These are phyloP conservation scores for Sebastes cheni DNA, from an alignment of 2,797 vertebrate species.

Conservation along the genomic window DNA sequence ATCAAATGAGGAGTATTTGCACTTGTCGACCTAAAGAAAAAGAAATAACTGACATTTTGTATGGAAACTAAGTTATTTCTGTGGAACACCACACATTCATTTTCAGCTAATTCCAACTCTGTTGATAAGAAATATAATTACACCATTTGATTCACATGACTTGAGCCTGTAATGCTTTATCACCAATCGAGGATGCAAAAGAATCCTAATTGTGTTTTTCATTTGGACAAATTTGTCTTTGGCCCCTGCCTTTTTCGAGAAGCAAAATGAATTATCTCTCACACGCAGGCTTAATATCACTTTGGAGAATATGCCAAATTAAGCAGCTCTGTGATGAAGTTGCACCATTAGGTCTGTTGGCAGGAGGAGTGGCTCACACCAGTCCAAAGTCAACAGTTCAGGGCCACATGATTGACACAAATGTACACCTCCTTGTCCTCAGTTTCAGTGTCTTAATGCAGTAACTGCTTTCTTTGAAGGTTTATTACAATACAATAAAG, in stretches of 20 bases:
- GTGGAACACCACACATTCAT: not conserved
- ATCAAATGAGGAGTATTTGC: not conserved
- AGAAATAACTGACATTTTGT: not conserved
- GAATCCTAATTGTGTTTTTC: constrained; percentile 48
- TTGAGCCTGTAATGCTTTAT: constrained; percentile 33
- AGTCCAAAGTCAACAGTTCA: not conserved
- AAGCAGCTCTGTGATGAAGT: constrained; percentile 39
- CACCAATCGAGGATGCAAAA: constrained; percentile 24
- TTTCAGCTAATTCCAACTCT: constrained; percentile 18
- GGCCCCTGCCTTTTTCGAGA: constrained; percentile 4
- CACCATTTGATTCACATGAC: constrained; percentile 29
- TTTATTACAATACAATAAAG: not conserved
- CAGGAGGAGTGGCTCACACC: constrained; percentile 5
- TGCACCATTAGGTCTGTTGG: constrained; percentile 30
- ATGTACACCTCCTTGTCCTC: not conserved
- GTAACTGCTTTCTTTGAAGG: not conserved
- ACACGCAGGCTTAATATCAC: constrained; percentile 46
- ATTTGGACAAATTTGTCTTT: constrained; percentile 33
- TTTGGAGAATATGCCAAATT: constrained; percentile 43
- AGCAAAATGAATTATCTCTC: constrained; percentile 48
- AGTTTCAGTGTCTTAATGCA: not conserved
- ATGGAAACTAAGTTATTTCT: not conserved
- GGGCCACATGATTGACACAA: not conserved
- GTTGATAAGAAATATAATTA: constrained; percentile 45
- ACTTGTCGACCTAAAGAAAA: not conserved